Evolutionary conservation across 2,797 vertebrate species (phyloP), one percentile per base, ranked within the genome.

Genomic region (Serranus cabrilla): DNA sequence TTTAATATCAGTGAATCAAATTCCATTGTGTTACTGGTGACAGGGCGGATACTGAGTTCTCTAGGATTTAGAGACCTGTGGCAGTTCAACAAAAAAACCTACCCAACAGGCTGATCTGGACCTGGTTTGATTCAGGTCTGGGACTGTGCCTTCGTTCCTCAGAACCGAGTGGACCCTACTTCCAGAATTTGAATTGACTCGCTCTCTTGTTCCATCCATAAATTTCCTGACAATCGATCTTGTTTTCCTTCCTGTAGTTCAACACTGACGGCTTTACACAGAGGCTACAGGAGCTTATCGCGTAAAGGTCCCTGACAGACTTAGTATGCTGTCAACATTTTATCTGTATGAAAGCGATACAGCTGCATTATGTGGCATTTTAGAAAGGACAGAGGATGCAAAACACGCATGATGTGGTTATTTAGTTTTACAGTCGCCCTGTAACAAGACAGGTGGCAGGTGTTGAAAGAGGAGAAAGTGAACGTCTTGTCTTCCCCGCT

Each of bases 361-460:
- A 46, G 34, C 56, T 5, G 70, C 31, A 20, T 74, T 40, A 4
- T 69, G 50, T 77, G 70, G 47, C 78, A 55, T 80, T 54, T 87
- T 42, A 59, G 54, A 79, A 80, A 78, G 65, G 76, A 83, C 71
- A 81, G 81, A 74, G 51, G 78, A 83, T 55, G 52, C 69, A 71
- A 67, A n/a, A 71, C 69, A 50, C 42, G 58, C 76, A 42, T n/a
- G n/a, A 68, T 68, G 72, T 74, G 49, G 67, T 87, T 76, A 40
- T 87, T 79, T 76, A 23, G 49, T 51, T 73, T 60, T 63, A 50
- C 85, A 37, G 65, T 51, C 4, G 52, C 42, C 25, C 42, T 50
- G 51, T 21, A 59, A 55, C 27, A 63, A 13, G 18, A 76, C 84
- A 83, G 82, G 78, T 89, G 80, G 69, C 77, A 82, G 80, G 47